A percentile compares a stretch with the other conserved stretches of the same genome.
Evolutionary conservation across 2,888 invertebrate species (phyloP).

Genomic region (Hirtodrosophila duncani): DNA sequence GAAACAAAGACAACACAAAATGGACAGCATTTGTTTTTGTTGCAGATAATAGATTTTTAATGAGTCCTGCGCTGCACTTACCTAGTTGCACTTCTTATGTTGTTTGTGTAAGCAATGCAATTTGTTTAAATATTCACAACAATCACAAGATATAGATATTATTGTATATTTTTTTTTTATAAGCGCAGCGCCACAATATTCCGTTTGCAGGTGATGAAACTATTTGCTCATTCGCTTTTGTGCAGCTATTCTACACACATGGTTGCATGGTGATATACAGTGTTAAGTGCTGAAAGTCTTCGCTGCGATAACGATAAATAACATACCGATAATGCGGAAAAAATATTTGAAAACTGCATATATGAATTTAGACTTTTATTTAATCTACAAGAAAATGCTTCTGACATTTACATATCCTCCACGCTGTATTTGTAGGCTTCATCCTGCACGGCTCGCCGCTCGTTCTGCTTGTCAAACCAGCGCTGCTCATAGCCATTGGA

Average conservation of each 20-base stretch:
- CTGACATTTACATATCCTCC: slow-evolving; percentile 89
- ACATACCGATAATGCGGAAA: background rate
- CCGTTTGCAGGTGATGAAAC: slow-evolving; percentile 57
- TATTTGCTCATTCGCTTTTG: slow-evolving; percentile 58
- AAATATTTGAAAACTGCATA: too few species aligned
- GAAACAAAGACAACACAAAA: slow-evolving; percentile 35
- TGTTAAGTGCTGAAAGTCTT: too few species aligned
- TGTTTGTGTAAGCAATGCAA: background rate
- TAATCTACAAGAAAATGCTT: slow-evolving; percentile 5
- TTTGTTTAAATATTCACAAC: slow-evolving; percentile 3
- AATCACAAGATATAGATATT: slow-evolving; percentile 1
- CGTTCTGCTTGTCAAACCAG: slow-evolving; percentile 88
- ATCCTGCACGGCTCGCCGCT: slow-evolving; percentile 86
- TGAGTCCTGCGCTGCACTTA: slow-evolving; percentile 20
- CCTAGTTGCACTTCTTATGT: slow-evolving; percentile 11
- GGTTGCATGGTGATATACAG: slow-evolving; percentile 37
- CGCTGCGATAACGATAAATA: slow-evolving; percentile 6
- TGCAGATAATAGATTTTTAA: too few species aligned
- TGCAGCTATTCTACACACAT: slow-evolving; percentile 63
- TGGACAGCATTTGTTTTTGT: background rate
- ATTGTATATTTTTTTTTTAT: slow-evolving; percentile 18
- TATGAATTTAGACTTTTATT: too few species aligned
- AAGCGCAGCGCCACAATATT: slow-evolving; percentile 24
- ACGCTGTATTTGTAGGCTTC: slow-evolving; percentile 96
- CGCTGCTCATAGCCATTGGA: slow-evolving; percentile 97